Evolutionary conservation across 1,140 invertebrate species (phyloP), one percentile per base, ranked within the genome.

Genomic region (Drosophila pandora): DNA sequence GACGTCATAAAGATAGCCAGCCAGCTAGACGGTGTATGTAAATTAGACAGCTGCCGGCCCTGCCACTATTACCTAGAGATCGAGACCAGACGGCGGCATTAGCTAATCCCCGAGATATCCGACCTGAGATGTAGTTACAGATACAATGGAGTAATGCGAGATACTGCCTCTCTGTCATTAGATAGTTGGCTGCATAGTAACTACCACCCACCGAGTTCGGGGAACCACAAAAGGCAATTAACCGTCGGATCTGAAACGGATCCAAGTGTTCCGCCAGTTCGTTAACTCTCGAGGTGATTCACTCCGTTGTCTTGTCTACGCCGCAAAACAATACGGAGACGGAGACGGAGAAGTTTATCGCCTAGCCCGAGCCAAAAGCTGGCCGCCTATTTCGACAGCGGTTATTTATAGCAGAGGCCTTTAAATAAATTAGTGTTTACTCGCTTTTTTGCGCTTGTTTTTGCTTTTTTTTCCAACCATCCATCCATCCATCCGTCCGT

Each of bases 1-100:
- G 78, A 77, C 78, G 78, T 82, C 79, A 81, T 82, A 83, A 68
- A 83, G 48, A 63, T 48, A 58, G 50, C 41, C 34, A n/a, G 34
- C 34, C 34, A 37, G 34, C 34, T 12, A 37, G 3, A 37, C 34
- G 12, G 34, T 10, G 3, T 4, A 37, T 37, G 61, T 53, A 81
- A 48, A 72, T 64, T 76, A 56, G 54, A 45, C 41, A 63, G 25
- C 57, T 62, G 45, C 58, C 21, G 34, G 32, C 13, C 7, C 8
- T 48, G 64, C 34, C 39, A 62, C 54, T 62, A 54, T 23, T 62
- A 54, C 59, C 59, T 45, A 17, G 17, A 17, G 59, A 32, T 64
- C 63, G 34, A 67, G 63, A 67, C 63, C 60, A 67, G 63, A 64
- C 63, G 63, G 63, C 63, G 63, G 17, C 58, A 2, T 22, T 41